Conservation (phyloP, 1,140 invertebrate genomes). For the Lithobius niger region DNA sequence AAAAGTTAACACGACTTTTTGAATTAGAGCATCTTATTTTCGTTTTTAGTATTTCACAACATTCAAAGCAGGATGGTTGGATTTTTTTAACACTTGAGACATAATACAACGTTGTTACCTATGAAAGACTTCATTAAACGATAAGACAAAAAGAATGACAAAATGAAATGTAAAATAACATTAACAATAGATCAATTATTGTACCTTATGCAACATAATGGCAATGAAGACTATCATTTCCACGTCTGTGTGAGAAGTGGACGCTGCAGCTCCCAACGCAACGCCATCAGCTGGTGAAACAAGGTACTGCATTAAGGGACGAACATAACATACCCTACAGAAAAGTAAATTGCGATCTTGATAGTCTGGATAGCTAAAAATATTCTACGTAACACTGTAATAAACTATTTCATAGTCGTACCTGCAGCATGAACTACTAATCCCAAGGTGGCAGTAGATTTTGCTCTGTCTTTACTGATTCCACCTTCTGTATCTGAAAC, state of each 20-base stretch:
- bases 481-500: conserved; percentile 35
- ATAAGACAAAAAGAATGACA: too few relatives aligned
- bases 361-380: not conserved
- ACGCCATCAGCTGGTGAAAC: conserved; percentile 74
- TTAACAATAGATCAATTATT: conserved; percentile 5
- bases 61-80: too few relatives aligned
- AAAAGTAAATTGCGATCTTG: not conserved
- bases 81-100: too few relatives aligned
- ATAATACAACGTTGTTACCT: too few relatives aligned
- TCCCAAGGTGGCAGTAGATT: conserved; percentile 82
- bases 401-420: conserved; percentile 22
- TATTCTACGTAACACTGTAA: too few relatives aligned
- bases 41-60: too few relatives aligned
- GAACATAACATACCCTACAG: not conserved
- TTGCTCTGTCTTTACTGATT: conserved; percentile 41
- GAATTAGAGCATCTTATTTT: too few relatives aligned
- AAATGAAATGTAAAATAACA: too few relatives aligned
- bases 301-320: not conserved
- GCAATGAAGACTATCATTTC: conserved; percentile 96
- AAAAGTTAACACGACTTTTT: too few relatives aligned
- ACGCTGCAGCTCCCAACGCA: conserved; percentile 88
- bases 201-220: conserved; percentile 95
- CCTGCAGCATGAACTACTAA: conserved; percentile 92
- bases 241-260: conserved; percentile 84
- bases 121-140: too few relatives aligned